Base-by-base conservation (phyloP, 2,113 vertebrate genomes). In the Desmodus rotundus region DNA sequence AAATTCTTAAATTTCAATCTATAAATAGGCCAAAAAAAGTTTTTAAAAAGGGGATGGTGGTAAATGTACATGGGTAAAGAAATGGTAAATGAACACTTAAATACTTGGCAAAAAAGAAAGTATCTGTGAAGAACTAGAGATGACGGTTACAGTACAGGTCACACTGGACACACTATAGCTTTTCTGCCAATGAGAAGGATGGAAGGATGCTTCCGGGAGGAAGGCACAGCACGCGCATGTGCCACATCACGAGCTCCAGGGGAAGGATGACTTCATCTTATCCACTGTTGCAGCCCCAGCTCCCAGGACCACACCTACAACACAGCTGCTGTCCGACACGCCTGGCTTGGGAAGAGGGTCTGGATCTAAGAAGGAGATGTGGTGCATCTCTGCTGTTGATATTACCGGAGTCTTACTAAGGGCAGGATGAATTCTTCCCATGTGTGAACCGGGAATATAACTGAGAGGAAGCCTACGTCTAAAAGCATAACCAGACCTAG, bases 1-100 rank as follows among this genome's bases (percentile, higher is more conserved):
- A 74, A 78, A 93, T 91, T 91, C 45, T 88, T 94, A 89, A 95
- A 45, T 58, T 93, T 41, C 72, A 54, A 81, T 72, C 81, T 92
- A 90, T 88, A 96, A 96, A 85, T 16, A 96, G 61, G 41, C 14
- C 45, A 38, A 89, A 15, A 54, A 91, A 72, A 63, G 14, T 41
- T 85, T 89, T 45, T 58, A 12, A 61, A 84, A 68, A 26, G 41
- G 26, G 36, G 13, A 47, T 89, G 7, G 77, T 43, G 41, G 54
- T 61, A n/a, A 83, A 73, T 63, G 14, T 28, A 8, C 1, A 1
- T 80, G 81, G 70, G 43, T 38, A 91, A 89, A 95, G 88, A 84
- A 74, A 87, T 0, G 56, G 22, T 80, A 33, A 89, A 8, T 52
- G 31, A 81, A 82, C 28, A 93, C 4, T 36, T 72, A 82, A 87